These are phyloP conservation scores for Microtus ochrogaster DNA, from an alignment of 2,113 vertebrate genomes.

Conservation along the genomic window DNA sequence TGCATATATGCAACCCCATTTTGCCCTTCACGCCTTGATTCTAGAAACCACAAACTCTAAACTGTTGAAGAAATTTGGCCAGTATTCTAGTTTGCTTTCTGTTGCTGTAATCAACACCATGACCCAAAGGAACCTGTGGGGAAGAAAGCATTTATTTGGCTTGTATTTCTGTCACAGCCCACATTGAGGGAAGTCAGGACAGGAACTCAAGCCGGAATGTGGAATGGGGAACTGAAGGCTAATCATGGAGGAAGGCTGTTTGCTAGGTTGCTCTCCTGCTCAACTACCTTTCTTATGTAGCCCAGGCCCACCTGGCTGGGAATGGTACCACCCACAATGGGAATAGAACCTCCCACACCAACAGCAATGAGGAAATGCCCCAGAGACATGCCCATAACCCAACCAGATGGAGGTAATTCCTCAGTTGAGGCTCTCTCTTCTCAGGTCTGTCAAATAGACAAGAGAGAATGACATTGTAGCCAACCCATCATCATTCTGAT, in stretches of 20 bases:
- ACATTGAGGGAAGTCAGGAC: not conserved
- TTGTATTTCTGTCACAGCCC: not conserved
- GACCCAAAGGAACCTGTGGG: not conserved
- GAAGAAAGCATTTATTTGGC: not conserved
- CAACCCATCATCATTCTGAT: not conserved
- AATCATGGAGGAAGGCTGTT: not conserved
- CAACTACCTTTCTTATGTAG: not conserved
- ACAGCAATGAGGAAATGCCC: not conserved
- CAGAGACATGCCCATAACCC: not conserved
- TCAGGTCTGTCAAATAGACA: not conserved
- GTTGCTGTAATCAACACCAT: not conserved
- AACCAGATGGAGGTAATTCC: not conserved
- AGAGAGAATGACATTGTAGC: not conserved
- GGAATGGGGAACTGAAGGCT: not conserved
- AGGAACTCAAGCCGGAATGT: not conserved
- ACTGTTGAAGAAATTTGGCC: conserved; percentile 12
- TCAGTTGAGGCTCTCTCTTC: not conserved
- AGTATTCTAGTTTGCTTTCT: not conserved
- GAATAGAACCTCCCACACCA: not conserved
- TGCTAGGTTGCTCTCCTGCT: too few relatives aligned
- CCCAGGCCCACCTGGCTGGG: not conserved
- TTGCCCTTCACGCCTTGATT: conserved; percentile 40
- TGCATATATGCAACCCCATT: conserved; percentile 16
- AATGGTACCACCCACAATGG: not conserved
- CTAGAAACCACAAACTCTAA: conserved; percentile 38